phyloP scores from a whole-genome alignment of 2,113 vertebrate genomes.

The Tyto alba region DNA sequence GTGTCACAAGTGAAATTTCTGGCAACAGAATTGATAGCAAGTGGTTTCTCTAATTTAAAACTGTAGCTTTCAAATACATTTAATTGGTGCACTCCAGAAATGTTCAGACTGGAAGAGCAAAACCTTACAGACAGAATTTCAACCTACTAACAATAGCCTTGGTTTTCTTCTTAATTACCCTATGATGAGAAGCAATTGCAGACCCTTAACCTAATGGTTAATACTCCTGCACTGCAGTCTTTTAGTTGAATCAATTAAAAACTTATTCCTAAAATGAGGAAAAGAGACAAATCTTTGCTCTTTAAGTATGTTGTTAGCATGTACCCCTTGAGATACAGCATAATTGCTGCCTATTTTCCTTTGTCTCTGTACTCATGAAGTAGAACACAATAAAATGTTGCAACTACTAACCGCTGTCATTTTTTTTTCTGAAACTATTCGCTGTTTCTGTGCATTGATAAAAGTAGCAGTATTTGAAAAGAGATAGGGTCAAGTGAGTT shows the following conservation, averaged over 20 bases:
- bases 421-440: slow-evolving; percentile 52
- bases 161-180: not conserved
- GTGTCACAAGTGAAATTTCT: not conserved
- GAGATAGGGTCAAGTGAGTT: not conserved
- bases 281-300: not conserved
- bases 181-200: not conserved
- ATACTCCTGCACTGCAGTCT: not conserved
- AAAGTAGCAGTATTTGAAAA: not conserved
- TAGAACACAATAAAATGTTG: not conserved
- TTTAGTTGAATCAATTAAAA: not conserved
- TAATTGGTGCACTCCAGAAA: not conserved
- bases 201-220: not conserved
- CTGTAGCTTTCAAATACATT: not conserved
- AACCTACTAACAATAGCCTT: not conserved
- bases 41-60: not conserved
- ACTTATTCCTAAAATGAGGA: not conserved
- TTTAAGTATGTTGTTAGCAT: not conserved
- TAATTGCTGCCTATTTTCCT: not conserved
- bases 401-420: not conserved
- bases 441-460: not conserved
- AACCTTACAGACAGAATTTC: not conserved
- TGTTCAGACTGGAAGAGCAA: not conserved
- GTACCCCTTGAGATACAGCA: not conserved
- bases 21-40: not conserved
- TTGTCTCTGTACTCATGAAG: not conserved